These are phyloP conservation scores for Zootermopsis nevadensis DNA, from an alignment of 2,888 invertebrate species.

Conservation along the genomic window DNA sequence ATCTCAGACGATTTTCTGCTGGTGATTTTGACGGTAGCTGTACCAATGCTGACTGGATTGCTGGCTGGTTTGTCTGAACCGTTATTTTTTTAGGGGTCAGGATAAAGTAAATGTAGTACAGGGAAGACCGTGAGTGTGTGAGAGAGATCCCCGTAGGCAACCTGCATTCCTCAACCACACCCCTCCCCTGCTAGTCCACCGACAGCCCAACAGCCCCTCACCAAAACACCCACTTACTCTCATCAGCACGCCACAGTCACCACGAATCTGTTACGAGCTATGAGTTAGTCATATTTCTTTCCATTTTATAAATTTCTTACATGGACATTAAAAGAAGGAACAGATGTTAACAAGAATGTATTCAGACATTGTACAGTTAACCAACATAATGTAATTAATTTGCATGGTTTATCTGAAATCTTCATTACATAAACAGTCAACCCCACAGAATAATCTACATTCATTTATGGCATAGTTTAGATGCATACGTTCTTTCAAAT, in stretches of 20 bases:
- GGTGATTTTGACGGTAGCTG: neutral
- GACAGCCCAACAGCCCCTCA: neutral
- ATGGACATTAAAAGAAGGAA: neutral
- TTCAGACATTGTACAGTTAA: no score
- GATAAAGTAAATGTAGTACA: conserved; percentile 49
- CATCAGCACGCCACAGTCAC: conserved; percentile 3
- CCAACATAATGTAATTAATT: no score
- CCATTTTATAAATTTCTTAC: neutral
- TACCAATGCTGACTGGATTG: neutral
- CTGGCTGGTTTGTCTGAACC: conserved; percentile 29
- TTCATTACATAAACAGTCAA: no score
- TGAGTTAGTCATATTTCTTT: neutral
- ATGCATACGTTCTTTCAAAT: no score
- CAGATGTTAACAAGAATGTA: neutral
- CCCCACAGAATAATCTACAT: no score
- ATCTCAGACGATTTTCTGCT: neutral
- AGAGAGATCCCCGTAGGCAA: conserved; percentile 46
- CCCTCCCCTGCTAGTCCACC: conserved; percentile 27
- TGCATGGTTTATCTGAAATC: no score
- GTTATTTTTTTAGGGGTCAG: conserved; percentile 51
- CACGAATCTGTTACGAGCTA: neutral
- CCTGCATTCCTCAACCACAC: conserved; percentile 46
- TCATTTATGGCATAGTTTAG: no score
- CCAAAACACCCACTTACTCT: conserved; percentile 26
- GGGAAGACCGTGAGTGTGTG: conserved; percentile 33